Evolutionary conservation across 2,888 invertebrate genomes (phyloP).

Genomic region (Erebia epiphron): DNA sequence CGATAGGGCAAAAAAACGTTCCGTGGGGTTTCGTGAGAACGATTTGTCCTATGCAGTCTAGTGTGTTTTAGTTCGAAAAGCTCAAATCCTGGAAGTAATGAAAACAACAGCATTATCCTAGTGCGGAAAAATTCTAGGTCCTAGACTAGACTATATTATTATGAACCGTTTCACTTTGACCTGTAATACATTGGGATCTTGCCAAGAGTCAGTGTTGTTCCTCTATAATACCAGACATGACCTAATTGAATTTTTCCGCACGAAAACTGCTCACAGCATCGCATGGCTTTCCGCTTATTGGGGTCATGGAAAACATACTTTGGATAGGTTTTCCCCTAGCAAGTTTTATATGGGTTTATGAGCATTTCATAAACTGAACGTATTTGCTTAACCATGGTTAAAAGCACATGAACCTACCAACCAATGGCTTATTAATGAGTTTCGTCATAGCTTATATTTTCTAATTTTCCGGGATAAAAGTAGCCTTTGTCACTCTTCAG

Average conservation of each 20-base stretch:
- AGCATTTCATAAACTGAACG: too few species aligned
- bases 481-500: too few species aligned
- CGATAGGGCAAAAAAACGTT: too few species aligned
- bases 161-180: slow-evolving; percentile 21
- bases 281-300: slow-evolving; percentile 23
- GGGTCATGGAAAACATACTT: slow-evolving; percentile 1
- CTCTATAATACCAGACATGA: slow-evolving; percentile 26
- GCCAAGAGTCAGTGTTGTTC: slow-evolving; percentile 23
- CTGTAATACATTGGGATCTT: slow-evolving; percentile 24
- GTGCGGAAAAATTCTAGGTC: too few species aligned
- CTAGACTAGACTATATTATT: neutral
- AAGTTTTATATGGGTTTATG: neutral
- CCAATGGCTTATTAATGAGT: too few species aligned
- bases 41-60: too few species aligned
- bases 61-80: neutral
- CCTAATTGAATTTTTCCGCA: slow-evolving; percentile 32
- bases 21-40: too few species aligned
- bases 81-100: neutral
- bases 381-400: too few species aligned
- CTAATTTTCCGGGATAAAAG: too few species aligned
- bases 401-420: too few species aligned
- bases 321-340: neutral
- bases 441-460: too few species aligned
- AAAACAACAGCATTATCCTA: slow-evolving; percentile 1
- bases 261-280: slow-evolving; percentile 19